A percentile compares a stretch with the other conserved stretches of the same genome.
phyloP scores from a whole-genome alignment of 2,888 invertebrate genomes.

The Hololepta plana region DNA sequence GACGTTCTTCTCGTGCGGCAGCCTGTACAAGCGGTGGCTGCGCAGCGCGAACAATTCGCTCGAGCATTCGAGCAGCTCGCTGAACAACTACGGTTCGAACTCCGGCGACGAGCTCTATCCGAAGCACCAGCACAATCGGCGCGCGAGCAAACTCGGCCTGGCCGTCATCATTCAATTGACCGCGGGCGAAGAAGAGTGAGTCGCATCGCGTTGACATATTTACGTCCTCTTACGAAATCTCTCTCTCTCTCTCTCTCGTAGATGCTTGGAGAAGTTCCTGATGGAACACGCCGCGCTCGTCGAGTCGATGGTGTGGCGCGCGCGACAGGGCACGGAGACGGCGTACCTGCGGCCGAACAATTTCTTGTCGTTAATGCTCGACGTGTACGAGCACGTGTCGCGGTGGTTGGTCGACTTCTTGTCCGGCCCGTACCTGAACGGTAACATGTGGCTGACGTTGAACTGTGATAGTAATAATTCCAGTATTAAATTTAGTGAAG shows the following conservation, averaged over 20 bases:
- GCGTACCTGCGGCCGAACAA: slow-evolving; percentile 37
- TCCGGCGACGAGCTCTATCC: slow-evolving; percentile 12
- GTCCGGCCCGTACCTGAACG: slow-evolving; percentile 15
- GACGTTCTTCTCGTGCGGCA: slow-evolving; percentile 23
- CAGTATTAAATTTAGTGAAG: slow-evolving; percentile 12
- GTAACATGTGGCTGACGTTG: slow-evolving; percentile 19
- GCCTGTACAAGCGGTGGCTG: slow-evolving; percentile 34
- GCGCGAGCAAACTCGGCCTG: slow-evolving; percentile 38
- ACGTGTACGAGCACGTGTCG: slow-evolving; percentile 26
- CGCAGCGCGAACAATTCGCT: slow-evolving; percentile 35
- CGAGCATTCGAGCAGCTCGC: slow-evolving; percentile 21
- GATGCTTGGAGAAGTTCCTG: slow-evolving; percentile 52
- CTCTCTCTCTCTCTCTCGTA: slow-evolving; percentile 17
- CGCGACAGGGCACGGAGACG: slow-evolving; percentile 45
- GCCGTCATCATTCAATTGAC: slow-evolving; percentile 44
- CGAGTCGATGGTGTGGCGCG: slow-evolving; percentile 51
- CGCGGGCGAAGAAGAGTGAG: slow-evolving; percentile 33
- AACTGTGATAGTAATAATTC: slow-evolving; percentile 16
- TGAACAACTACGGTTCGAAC: slow-evolving; percentile 11
- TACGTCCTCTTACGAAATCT: slow-evolving; percentile 1
- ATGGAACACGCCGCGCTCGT: slow-evolving; percentile 64
- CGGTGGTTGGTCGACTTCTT: slow-evolving; percentile 39
- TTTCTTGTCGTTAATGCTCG: slow-evolving; percentile 34
- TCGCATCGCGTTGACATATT: too few species aligned
- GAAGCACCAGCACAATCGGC: slow-evolving; percentile 12